Evolutionary conservation across 2,113 vertebrate genomes (phyloP), one percentile per base, ranked within the genome.

Genomic region (Bos indicus): DNA sequence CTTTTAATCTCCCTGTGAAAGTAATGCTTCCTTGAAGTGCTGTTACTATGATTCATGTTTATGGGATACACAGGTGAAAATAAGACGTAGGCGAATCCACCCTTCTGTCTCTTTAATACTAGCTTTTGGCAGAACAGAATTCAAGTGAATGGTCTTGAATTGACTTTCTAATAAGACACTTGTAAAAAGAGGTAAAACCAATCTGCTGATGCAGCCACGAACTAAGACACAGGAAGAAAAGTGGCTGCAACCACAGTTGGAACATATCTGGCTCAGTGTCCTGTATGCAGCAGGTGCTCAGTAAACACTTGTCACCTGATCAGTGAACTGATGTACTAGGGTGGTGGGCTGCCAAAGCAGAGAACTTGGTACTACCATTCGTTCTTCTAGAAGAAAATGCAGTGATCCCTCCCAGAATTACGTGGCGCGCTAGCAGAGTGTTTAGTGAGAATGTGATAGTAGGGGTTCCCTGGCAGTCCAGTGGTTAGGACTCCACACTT

Each of bases 1-100:
- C 97, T 96, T 92, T 95, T 97, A 96, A 91, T 97, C 1, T 7
- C 11, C 23, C 83, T 88, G 82, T 98, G 95, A 97, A 97, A 71
- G 60, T 91, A 87, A 85, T 82, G 78, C 4, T 95, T 15, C 71
- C 59, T 88, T 95, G n/a, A 97, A 96, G 9, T 78, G 10, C 59
- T 97, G 23, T 74, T 94, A 5, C n/a, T 46, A 12, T 52, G 60
- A 26, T 97, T 95, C 40, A 6, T 51, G 52, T 78, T 83, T 92
- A 67, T 10, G 86, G 94, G 51, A 56, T 80, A 64, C 57, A 21
- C 57, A 90, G 95, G 33, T 57, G 43, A 36, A 59, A 84, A 88
- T 95, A 64, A 30, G 56, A 17, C 14, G 0, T 10, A 30, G 33
- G 33, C 57, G 64, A 90, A 51, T n/a, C 13, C 6, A 52, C 6